Conservation (phyloP, 1,140 invertebrate species). For the Lycorma delicatula region DNA sequence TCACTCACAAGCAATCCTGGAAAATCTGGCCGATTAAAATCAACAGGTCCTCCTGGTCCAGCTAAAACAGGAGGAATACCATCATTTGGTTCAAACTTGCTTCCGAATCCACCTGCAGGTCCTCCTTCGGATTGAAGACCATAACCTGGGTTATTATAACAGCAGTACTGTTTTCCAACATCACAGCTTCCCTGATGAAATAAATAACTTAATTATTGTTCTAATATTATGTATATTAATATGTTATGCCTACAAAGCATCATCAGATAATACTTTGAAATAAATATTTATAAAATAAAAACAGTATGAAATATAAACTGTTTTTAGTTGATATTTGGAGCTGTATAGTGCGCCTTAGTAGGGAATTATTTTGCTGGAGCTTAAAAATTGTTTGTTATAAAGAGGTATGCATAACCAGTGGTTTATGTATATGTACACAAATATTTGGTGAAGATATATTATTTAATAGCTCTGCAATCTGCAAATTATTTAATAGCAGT, state of each 20-base stretch:
- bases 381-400: too few relatives aligned
- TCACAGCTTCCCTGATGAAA: conserved; percentile 43
- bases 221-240: background rate
- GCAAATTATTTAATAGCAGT: too few relatives aligned
- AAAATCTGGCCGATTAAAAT: too few relatives aligned
- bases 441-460: too few relatives aligned
- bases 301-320: background rate
- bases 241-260: background rate
- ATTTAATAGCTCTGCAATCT: too few relatives aligned
- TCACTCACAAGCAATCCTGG: too few relatives aligned
- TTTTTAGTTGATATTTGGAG: background rate
- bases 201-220: background rate
- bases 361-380: too few relatives aligned
- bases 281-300: background rate
- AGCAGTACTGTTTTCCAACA: conserved; percentile 45
- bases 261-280: background rate
- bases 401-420: too few relatives aligned
- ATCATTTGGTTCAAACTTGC: conserved; percentile 13
- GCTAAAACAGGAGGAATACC: conserved; percentile 17
- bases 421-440: too few relatives aligned
- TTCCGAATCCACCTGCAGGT: background rate
- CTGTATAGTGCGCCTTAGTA: background rate
- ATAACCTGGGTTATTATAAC: conserved; percentile 38
- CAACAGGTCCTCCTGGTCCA: conserved; percentile 24
- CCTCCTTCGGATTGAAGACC: conserved; percentile 24